These are phyloP conservation scores for Sebastes reedi DNA, from an alignment of 2,797 vertebrate genomes.

Conservation along the genomic window DNA sequence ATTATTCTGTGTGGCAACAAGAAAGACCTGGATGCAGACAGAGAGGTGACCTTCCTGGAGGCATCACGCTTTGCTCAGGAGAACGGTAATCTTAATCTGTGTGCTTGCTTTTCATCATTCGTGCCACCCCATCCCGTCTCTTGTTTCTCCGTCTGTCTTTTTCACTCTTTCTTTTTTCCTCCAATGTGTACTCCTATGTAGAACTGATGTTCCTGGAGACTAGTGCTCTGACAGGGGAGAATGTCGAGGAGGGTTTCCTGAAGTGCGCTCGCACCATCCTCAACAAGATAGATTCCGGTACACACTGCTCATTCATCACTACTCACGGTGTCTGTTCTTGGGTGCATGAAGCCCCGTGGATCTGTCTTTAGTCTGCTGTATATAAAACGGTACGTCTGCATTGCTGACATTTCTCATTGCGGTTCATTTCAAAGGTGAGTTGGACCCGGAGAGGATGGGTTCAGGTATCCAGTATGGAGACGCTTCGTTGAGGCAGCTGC, in stretches of 20 bases:
- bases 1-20: conserved; percentile 96
- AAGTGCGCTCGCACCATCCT: conserved; percentile 94
- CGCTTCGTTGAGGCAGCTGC: conserved; percentile 88
- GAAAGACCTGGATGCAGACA: conserved; percentile 93
- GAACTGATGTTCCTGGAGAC: conserved; percentile 96
- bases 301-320: neutral
- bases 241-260: conserved; percentile 94
- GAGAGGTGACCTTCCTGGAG: conserved; percentile 95
- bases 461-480: conserved; percentile 95
- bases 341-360: neutral
- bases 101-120: neutral
- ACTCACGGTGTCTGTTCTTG: neutral
- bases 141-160: neutral
- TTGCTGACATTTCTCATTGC: neutral
- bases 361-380: neutral
- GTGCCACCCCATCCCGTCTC: neutral
- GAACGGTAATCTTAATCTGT: conserved; percentile 82
- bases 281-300: conserved; percentile 95
- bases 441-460: conserved; percentile 95
- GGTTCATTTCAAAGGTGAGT: conserved; percentile 81
- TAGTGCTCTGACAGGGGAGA: conserved; percentile 93
- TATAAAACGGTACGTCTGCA: neutral
- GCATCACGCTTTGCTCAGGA: conserved; percentile 96
- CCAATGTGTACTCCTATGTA: conserved; percentile 37
- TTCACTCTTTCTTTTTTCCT: neutral